These are phyloP conservation scores for Cichladusa arquata DNA, from an alignment of 2,113 vertebrate species.

Conservation along the genomic window DNA sequence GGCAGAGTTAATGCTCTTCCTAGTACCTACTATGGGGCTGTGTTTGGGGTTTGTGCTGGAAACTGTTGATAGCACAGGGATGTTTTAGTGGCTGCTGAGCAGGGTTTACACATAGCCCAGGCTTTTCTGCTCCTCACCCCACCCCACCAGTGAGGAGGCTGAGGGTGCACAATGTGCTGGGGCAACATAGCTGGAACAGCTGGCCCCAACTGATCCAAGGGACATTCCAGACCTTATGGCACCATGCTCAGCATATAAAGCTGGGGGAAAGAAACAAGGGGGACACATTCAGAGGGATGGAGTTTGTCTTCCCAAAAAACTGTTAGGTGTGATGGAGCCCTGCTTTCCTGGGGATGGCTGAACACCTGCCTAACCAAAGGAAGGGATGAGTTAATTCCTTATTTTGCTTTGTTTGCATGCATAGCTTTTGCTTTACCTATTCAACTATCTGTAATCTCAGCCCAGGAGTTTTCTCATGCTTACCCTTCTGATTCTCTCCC, in stretches of 20 bases:
- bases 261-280: not conserved
- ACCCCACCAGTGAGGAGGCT: not conserved
- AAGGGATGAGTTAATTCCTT: not conserved
- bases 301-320: not conserved
- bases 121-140: not conserved
- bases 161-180: not conserved
- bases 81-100: not conserved
- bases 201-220: not conserved
- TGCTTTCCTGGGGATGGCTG: not conserved
- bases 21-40: not conserved
- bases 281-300: not conserved
- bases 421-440: not conserved
- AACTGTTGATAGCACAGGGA: not conserved
- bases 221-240: not conserved
- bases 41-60: not conserved
- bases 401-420: not conserved
- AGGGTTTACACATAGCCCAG: not conserved
- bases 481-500: not conserved
- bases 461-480: not conserved
- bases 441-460: not conserved
- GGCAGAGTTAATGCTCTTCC: not conserved
- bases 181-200: not conserved
- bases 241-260: not conserved
- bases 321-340: rapidly evolving
- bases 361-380: not conserved